Evolutionary conservation across 2,113 vertebrate genomes (phyloP).

Genomic region (Pseudopodoces humilis): DNA sequence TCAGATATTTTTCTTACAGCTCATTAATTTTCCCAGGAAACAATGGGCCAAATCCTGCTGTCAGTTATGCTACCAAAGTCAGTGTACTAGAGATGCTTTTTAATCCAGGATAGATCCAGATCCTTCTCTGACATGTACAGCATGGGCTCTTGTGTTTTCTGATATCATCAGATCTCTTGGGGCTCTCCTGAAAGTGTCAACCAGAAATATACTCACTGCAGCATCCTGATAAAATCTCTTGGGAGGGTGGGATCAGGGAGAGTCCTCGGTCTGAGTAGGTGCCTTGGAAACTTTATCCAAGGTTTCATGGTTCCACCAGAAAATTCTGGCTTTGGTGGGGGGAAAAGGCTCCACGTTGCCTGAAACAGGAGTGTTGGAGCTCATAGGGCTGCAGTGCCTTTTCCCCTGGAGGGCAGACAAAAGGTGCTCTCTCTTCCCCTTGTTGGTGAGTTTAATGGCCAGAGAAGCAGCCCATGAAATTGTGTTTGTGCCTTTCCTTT

Average conservation of each 20-base stretch:
- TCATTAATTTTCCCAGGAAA: slow-evolving; percentile 61
- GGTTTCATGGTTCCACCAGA: background rate
- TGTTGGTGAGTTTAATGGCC: background rate
- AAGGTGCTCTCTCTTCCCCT: background rate
- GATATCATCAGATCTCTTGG: background rate
- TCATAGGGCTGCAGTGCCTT: background rate
- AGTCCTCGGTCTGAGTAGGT: accelerated
- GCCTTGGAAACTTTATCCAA: background rate
- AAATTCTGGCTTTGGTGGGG: background rate
- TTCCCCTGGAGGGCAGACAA: background rate
- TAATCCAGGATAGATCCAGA: background rate
- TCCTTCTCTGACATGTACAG: background rate
- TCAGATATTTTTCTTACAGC: slow-evolving; percentile 63
- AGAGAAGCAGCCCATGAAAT: background rate
- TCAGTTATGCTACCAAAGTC: background rate
- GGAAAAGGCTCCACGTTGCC: background rate
- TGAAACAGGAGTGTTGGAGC: background rate
- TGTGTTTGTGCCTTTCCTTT: background rate
- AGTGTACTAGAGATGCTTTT: slow-evolving; percentile 2
- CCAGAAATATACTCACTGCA: background rate
- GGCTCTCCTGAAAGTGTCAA: background rate
- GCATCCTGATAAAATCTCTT: background rate
- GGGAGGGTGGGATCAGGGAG: background rate
- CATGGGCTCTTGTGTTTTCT: background rate
- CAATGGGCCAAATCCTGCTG: slow-evolving; percentile 44